Conservation (phyloP, 2,797 vertebrate species). For the Tinamus major region DNA sequence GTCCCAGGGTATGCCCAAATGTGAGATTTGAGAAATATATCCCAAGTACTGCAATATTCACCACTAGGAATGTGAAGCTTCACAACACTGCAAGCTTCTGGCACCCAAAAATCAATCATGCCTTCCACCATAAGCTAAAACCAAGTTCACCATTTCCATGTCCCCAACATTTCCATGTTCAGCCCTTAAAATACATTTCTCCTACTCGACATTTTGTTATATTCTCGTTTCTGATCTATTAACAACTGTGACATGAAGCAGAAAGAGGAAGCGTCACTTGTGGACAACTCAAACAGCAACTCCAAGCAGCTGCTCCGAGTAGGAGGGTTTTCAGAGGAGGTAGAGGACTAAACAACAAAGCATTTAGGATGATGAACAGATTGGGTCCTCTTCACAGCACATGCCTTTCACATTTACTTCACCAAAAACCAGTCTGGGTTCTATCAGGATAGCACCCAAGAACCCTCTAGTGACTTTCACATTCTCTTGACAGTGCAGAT, state of each 20-base stretch:
- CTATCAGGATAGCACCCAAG: not conserved
- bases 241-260: not conserved
- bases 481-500: not conserved
- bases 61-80: not conserved
- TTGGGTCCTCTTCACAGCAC: no score
- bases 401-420: not conserved
- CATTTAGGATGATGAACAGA: not conserved
- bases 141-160: not conserved
- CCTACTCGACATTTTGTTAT: not conserved
- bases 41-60: not conserved
- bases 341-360: not conserved
- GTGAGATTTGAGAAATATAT: not conserved
- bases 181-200: not conserved
- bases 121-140: not conserved
- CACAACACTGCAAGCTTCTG: not conserved
- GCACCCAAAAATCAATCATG: not conserved
- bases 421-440: rapidly evolving
- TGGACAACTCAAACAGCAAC: not conserved
- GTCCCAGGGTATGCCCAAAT: not conserved
- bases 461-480: not conserved
- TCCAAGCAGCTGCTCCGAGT: not conserved
- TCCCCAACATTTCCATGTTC: not conserved
- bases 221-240: not conserved
- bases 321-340: not conserved
- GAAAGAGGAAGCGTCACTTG: not conserved